Base-by-base conservation (phyloP, 2,888 invertebrate species). In the Tricholauxania praeusta region DNA sequence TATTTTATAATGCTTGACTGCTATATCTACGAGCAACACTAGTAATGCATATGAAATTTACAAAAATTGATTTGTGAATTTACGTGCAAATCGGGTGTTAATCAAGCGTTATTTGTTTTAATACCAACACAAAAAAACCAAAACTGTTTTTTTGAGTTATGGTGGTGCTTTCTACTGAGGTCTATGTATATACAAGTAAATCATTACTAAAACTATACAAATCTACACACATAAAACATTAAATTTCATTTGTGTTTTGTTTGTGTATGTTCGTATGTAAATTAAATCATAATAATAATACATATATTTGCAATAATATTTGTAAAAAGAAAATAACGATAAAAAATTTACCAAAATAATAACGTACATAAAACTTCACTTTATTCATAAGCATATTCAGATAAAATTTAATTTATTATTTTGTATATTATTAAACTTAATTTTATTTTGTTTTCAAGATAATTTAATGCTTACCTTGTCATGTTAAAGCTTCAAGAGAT, bases 151-250 rank as follows among this genome's bases (percentile, higher is more conserved):
- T 84, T 84, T 84, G 85, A 85, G 84, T 82, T 82, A 81, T 84
- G 84, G 84, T 84, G 84, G 84, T 85, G 85, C 84, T 84, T 84
- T 84, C 84, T 84, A 82, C 84, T 81, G 84, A 84, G 84, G 74
- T 72, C 79, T 79, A 77, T 70, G 75, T 78, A 77, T 77, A 66
- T 66, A 64, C 48, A 59, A 53, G 55, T 22, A 57, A 63, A 73
- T 57, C 52, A 71, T 72, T 75, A 75, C 75, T 76, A 78, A 76
- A 75, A 65, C 74, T 64, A 75, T 82, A 81, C 83, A 78, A 69
- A 79, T 79, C 79, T 80, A 79, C 81, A 83, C 83, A 80, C 76
- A 80, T 80, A 81, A 84, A 80, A 77, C 79, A 79, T 80, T 71
- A 59, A 73, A 77, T 62, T 67, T 47, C 66, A 76, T 76, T 75